phyloP scores from a whole-genome alignment of 2,888 invertebrate genomes.

The Phalangium opilio region DNA sequence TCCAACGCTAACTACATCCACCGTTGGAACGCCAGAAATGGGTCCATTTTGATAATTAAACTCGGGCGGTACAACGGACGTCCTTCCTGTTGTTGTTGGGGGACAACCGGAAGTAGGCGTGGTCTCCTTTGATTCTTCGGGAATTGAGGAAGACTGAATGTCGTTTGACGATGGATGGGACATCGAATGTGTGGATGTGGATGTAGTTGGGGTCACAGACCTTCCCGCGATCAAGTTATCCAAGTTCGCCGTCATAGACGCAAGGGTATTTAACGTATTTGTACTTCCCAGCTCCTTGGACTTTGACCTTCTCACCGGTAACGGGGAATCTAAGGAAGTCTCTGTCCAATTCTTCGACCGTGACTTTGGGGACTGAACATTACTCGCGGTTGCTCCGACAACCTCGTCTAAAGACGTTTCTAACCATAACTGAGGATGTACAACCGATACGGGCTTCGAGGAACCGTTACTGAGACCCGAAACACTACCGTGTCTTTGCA shows the following conservation, averaged over 20 bases:
- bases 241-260: not conserved
- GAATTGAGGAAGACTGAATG: not conserved
- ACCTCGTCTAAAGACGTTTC: not conserved
- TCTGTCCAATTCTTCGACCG: constrained; percentile 20
- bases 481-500: not conserved
- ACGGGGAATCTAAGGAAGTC: constrained; percentile 19
- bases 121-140: not conserved
- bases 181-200: not conserved
- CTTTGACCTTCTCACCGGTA: constrained; percentile 10
- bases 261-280: not conserved
- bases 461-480: not conserved
- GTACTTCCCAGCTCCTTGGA: constrained; percentile 4
- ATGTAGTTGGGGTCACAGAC: not conserved
- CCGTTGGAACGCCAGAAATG: constrained; percentile 18
- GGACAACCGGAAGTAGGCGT: not conserved
- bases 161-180: not conserved
- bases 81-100: not conserved
- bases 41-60: constrained; percentile 7
- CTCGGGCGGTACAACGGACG: not conserved
- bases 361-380: constrained; percentile 6
- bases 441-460: not conserved
- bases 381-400: constrained; percentile 1
- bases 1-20: constrained; percentile 60
- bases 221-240: not conserved
- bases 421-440: not conserved